A percentile compares a stretch with the other conserved stretches of the same genome.
Evolutionary conservation across 1,140 invertebrate genomes (phyloP).

Genomic region (Drosophila azteca): DNA sequence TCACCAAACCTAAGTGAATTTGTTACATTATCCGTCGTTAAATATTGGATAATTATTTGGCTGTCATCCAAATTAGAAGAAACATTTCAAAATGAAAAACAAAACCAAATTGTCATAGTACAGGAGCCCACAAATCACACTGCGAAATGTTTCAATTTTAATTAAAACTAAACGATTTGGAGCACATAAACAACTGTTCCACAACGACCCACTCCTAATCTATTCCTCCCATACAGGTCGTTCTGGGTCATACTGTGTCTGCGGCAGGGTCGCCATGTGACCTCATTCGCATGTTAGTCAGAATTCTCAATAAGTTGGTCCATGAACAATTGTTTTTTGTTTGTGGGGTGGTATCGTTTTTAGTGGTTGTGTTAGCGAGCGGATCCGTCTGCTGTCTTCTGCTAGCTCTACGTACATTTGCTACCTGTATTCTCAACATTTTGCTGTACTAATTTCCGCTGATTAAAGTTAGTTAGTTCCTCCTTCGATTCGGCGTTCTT

Average conservation of each 20-base stretch:
- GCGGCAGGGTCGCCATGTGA: constrained; percentile 15
- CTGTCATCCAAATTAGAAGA: constrained; percentile 17
- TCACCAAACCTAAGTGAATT: neutral
- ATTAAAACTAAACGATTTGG: constrained; percentile 53
- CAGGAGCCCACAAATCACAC: constrained; percentile 33
- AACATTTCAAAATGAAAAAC: constrained; percentile 2
- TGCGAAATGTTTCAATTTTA: constrained; percentile 34
- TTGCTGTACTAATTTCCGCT: too few relatives aligned
- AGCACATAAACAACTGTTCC: constrained; percentile 26
- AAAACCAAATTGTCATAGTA: too few relatives aligned
- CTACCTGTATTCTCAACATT: too few relatives aligned
- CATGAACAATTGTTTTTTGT: too few relatives aligned
- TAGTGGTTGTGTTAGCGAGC: too few relatives aligned
- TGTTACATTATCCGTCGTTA: constrained; percentile 1
- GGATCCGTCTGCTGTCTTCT: too few relatives aligned
- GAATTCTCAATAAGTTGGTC: constrained; percentile 53
- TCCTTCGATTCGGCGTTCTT: too few relatives aligned
- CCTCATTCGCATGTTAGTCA: constrained; percentile 53
- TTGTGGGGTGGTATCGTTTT: too few relatives aligned
- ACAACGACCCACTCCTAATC: neutral
- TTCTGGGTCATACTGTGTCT: constrained; percentile 6
- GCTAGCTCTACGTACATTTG: too few relatives aligned
- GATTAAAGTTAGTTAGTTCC: too few relatives aligned
- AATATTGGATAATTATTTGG: constrained; percentile 22
- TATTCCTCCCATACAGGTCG: constrained; percentile 3